Percentiles rank a stretch among this genome's conserved stretches.
phyloP scores from a whole-genome alignment of 1,140 invertebrate genomes.

The Apis cerana region DNA sequence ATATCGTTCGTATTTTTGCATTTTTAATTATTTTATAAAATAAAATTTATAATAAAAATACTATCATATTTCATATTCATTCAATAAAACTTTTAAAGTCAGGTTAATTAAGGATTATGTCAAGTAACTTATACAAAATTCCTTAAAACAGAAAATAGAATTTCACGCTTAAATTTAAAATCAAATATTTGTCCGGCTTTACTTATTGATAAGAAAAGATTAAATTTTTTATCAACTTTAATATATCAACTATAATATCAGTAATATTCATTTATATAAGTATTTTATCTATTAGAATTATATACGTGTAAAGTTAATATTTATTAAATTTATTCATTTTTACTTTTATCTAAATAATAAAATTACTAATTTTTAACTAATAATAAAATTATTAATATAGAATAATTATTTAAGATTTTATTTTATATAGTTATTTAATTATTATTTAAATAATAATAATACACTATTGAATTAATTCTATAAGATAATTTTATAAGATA shows the following conservation, averaged over 20 bases:
- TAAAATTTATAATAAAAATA: neutral
- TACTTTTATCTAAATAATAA: neutral
- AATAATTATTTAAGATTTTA: too few species aligned
- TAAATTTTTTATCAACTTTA: slow-evolving; percentile 29
- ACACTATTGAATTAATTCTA: neutral
- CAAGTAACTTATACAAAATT: neutral
- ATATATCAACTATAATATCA: too few species aligned
- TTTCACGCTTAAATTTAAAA: slow-evolving; percentile 27
- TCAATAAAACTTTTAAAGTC: neutral
- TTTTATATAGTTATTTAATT: neutral
- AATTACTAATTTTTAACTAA: neutral
- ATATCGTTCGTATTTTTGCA: neutral
- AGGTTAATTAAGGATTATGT: slow-evolving; percentile 15
- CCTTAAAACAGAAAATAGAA: slow-evolving; percentile 5
- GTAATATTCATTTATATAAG: too few species aligned
- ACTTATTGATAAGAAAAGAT: slow-evolving; percentile 28
- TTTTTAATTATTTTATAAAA: neutral
- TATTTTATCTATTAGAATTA: neutral
- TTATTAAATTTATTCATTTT: neutral
- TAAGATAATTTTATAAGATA: neutral
- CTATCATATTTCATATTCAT: too few species aligned
- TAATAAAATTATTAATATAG: too few species aligned
- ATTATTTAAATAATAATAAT: too few species aligned
- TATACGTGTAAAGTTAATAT: neutral
- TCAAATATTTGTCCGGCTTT: neutral